Evolutionary conservation across 53 echinoderm and acorn worm species (phyloP), one percentile per base, ranked within the genome.

Genomic region (Henricia sp.): DNA sequence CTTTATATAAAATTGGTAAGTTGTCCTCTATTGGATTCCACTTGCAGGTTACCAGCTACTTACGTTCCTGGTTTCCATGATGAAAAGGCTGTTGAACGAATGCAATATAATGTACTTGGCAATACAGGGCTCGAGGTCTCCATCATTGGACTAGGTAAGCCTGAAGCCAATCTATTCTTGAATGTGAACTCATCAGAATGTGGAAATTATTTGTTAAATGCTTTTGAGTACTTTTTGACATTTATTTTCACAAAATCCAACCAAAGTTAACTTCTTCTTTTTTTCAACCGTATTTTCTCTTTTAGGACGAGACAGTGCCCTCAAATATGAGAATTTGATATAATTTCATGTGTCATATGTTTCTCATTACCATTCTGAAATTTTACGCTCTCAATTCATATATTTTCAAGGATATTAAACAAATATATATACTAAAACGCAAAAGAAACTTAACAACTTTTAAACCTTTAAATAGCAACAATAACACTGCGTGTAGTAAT

Each of bases 11-110:
- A 26, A 58, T 5, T 3, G 0, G 26, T 0, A 26, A 24, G n/a
- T 44, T 46, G 0, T 72, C 3, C 11, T 73, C 51, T 4, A 25
- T 39, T 64, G 26, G 17, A 55, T 50, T 64, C 29, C 29, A 16
- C 6, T 57, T 52, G 50, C 63, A 80, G 80, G 80, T 48, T 80
- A 63, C 80, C 80, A 64, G 64, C 19, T 27, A 92, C 93, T 9
- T 90, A 87, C 29, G 55, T 95, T 8, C 90, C 92, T 42, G 95
- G 92, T 30, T 95, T 95, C 72, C 95, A 95, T 52, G 82, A 92
- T 52, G 63, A 75, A 0, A 82, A 55, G 14, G 90, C 80, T 10
- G 90, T 95, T 2, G 50, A 50, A 21, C 80, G 82, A 37, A 95
- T 92, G 95, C 50, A 40, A 52, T 95, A 95, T 63, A 77, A 75